Evolutionary conservation across 2,888 invertebrate species (phyloP).

Genomic region (Eucera pruinosa): DNA sequence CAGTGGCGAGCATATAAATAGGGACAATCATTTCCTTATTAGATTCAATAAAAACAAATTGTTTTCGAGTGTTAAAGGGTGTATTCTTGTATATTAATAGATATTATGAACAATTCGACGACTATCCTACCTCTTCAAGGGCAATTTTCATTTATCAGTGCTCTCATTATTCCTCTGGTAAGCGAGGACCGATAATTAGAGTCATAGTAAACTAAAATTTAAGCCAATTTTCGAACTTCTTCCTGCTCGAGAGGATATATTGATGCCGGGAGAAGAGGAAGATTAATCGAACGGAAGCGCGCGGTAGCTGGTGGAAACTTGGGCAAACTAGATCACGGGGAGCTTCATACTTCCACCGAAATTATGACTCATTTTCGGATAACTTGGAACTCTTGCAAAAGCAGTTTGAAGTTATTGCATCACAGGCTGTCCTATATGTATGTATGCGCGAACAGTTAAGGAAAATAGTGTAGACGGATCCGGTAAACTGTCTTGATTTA

Average conservation of each 20-base stretch:
- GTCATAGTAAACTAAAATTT: not conserved
- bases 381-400: not conserved
- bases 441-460: not conserved
- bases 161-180: too few species aligned
- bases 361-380: slow-evolving; percentile 11
- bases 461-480: slow-evolving; percentile 13
- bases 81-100: too few species aligned
- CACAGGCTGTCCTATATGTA: too few species aligned
- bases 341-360: slow-evolving; percentile 10
- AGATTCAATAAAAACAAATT: too few species aligned
- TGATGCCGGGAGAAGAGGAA: slow-evolving; percentile 1
- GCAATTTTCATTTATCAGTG: too few species aligned
- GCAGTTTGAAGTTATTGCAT: not conserved
- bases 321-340: slow-evolving; percentile 18
- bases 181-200: not conserved
- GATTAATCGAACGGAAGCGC: slow-evolving; percentile 24
- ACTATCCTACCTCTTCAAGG: too few species aligned
- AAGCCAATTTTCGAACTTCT: slow-evolving; percentile 7
- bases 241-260: slow-evolving; percentile 5
- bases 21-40: too few species aligned
- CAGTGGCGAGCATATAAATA: too few species aligned
- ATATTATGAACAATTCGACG: too few species aligned
- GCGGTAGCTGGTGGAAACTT: slow-evolving; percentile 12
- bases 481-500: slow-evolving; percentile 40
- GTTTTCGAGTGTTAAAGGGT: too few species aligned